Conservation (phyloP, 2,888 invertebrate species). For the Spisula solida region DNA sequence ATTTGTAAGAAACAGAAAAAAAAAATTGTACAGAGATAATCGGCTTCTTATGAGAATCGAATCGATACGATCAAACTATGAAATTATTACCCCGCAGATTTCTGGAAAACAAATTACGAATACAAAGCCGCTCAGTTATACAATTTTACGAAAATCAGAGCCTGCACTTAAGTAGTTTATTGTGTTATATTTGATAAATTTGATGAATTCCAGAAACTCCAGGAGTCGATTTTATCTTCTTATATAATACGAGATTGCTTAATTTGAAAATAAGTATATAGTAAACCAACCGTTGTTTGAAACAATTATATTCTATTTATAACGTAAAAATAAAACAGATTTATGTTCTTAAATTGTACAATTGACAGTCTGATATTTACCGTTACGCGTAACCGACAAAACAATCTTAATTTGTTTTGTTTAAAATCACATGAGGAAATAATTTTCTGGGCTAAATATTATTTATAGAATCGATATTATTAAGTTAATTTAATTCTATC, state of each 20-base stretch:
- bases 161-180: conserved; percentile 24
- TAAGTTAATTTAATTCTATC: no score
- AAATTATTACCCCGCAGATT: conserved; percentile 2
- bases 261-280: conserved; percentile 3
- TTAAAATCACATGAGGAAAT: no score
- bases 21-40: not conserved
- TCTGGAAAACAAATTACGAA: conserved; percentile 1
- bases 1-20: not conserved
- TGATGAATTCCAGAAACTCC: conserved; percentile 5
- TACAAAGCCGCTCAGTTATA: conserved; percentile 14
- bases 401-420: no score
- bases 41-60: not conserved
- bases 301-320: not conserved
- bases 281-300: not conserved
- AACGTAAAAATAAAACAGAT: not conserved
- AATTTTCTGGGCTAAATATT: no score
- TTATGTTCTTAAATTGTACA: not conserved
- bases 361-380: no score
- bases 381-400: no score
- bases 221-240: not conserved
- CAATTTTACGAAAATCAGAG: conserved; percentile 20
- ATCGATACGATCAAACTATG: conserved; percentile 8
- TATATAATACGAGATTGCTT: not conserved
- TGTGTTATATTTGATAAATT: not conserved
- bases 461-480: no score